Evolutionary conservation across 2,797 vertebrate genomes (phyloP).

Genomic region (Oophaga sylvatica): DNA sequence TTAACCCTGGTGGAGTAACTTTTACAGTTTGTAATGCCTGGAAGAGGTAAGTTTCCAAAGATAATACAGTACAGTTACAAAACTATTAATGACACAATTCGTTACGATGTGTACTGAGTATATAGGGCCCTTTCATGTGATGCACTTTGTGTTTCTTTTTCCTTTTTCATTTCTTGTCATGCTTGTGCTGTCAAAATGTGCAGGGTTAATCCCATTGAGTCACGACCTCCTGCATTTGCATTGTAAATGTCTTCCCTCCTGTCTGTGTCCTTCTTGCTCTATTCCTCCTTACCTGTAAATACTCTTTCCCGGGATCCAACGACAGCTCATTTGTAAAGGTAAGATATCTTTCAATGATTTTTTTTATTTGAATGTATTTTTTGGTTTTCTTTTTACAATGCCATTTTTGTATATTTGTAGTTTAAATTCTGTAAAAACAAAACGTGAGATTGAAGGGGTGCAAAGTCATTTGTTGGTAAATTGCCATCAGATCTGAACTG

Average conservation of each 20-base stretch:
- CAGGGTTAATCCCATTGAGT: not conserved
- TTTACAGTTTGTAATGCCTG: slow-evolving; percentile 74
- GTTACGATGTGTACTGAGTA: too few relatives aligned
- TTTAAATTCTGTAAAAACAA: slow-evolving; percentile 66
- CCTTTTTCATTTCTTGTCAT: not conserved
- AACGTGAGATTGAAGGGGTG: slow-evolving; percentile 74
- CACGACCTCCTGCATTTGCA: slow-evolving; percentile 14
- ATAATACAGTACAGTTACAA: slow-evolving; percentile 42
- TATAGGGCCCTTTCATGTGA: slow-evolving; percentile 10
- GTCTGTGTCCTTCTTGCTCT: slow-evolving; percentile 1
- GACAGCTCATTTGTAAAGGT: slow-evolving; percentile 75
- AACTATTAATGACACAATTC: not conserved
- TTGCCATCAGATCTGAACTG: slow-evolving; percentile 65
- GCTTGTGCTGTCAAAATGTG: slow-evolving; percentile 1
- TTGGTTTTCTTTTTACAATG: slow-evolving; percentile 61
- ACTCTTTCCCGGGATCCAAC: slow-evolving; percentile 63
- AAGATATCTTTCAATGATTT: slow-evolving; percentile 83
- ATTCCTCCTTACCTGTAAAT: slow-evolving; percentile 20
- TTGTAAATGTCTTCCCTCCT: slow-evolving; percentile 8
- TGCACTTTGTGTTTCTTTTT: slow-evolving; percentile 49
- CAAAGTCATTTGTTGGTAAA: slow-evolving; percentile 70
- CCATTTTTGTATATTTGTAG: slow-evolving; percentile 73
- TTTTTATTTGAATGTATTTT: slow-evolving; percentile 77
- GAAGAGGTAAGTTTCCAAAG: slow-evolving; percentile 79
- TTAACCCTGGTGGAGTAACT: slow-evolving; percentile 73